Base-by-base conservation (phyloP, 2,113 vertebrate genomes). In the Jaculus jaculus region DNA sequence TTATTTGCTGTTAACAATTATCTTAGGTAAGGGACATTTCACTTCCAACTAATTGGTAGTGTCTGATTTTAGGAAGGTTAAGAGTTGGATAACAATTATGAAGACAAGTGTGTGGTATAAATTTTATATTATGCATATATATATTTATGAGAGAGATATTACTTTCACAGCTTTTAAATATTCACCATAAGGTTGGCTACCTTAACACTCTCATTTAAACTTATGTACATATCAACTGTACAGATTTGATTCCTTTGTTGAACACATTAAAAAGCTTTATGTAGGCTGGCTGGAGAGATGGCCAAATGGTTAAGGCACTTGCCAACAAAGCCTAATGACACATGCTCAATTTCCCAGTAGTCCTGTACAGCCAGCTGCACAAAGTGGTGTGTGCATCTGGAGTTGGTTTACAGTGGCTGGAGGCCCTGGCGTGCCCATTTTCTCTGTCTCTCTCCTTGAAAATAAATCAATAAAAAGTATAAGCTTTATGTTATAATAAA, bases 141-240 rank as follows among this genome's bases (percentile, higher is more conserved):
- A 8, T 47, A 47, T 47, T 47, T 47, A 47, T 47, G 42, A 47
- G 42, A 47, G 42, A 47, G 8, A 15, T 74, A 61, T 75, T 84
- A 86, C 51, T 71, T 39, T 54, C 51, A 51, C 21, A 16, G 0
- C 65, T 69, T 88, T 91, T 23, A 60, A 88, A 87, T 42, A 72
- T 54, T 87, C 28, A 90, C 34, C 5, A 34, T 58, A 69, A 60
- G 2, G 23, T 63, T 85, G 72, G 68, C 8, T 73, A 80, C 69
- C 83, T 89, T 71, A 78, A 89, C 3, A 89, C 82, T 86, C 79
- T 86, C 79, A 90, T 54, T 83, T 93, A 83, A 28, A 89, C 65
- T 60, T 83, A 83, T 15, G 66, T 69, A 88, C 37, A 47, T 51
- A n/a, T 83, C 84, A 91, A 77, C 8, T 84, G 23, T 81, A 15